phyloP scores from a whole-genome alignment of 2,888 invertebrate species.

The Drosophila setosimentum region DNA sequence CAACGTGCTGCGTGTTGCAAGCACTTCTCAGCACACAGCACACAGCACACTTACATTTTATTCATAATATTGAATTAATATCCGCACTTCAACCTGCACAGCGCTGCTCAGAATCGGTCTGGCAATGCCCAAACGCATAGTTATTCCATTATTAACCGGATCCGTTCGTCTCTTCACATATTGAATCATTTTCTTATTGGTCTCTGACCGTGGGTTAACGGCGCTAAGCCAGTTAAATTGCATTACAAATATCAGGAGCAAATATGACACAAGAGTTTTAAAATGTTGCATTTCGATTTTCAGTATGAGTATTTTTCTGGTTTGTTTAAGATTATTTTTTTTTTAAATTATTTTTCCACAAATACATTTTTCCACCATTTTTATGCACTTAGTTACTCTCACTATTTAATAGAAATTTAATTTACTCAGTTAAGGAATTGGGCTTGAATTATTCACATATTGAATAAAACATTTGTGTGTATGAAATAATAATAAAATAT shows the following conservation, averaged over 20 bases:
- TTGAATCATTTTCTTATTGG: too few species aligned
- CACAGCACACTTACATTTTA: conserved; percentile 51
- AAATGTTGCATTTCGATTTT: background rate
- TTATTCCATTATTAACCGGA: too few species aligned
- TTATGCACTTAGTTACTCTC: background rate
- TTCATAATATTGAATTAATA: conserved; percentile 63
- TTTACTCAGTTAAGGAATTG: background rate
- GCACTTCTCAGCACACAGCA: conserved; percentile 30
- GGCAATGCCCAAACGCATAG: conserved; percentile 9
- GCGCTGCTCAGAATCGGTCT: conserved; percentile 12
- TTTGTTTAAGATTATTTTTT: too few species aligned
- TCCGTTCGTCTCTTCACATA: too few species aligned
- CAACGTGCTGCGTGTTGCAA: conserved; percentile 44
- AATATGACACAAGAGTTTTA: background rate
- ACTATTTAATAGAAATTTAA: background rate
- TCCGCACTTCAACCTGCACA: conserved; percentile 39
- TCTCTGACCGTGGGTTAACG: background rate
- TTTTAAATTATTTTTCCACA: background rate
- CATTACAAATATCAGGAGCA: background rate
- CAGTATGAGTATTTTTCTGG: background rate
- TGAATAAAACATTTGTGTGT: background rate
- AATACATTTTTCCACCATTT: background rate
- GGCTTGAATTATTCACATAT: background rate
- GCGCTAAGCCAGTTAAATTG: background rate
- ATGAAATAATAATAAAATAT: background rate